These are phyloP conservation scores for Spodoptera frugiperda DNA, from an alignment of 1,140 invertebrate genomes.

Conservation along the genomic window DNA sequence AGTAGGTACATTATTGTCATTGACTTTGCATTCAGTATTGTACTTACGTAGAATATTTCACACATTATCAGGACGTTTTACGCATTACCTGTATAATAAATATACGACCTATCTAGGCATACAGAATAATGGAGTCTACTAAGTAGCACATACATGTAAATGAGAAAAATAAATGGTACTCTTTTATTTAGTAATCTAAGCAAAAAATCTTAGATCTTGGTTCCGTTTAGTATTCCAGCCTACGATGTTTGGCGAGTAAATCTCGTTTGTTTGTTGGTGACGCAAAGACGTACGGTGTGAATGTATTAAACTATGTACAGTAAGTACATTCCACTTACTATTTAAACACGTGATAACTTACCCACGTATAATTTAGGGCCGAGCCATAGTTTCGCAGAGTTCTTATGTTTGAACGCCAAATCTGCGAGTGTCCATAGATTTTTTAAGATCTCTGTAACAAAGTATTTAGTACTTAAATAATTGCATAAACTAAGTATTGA, in stretches of 20 bases:
- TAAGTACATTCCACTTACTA: conserved; percentile 8
- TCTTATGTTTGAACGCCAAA: conserved; percentile 65
- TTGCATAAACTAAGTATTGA: neutral
- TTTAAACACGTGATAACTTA: conserved; percentile 53
- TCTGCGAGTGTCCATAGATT: conserved; percentile 65
- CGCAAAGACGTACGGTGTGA: neutral
- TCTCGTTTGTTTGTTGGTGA: conserved; percentile 10
- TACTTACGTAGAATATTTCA: too few species aligned
- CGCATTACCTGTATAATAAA: too few species aligned
- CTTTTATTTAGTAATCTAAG: too few species aligned
- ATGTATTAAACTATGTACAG: neutral
- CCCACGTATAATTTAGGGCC: conserved; percentile 76
- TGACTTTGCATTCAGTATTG: too few species aligned
- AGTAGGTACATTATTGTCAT: too few species aligned
- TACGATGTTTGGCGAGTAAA: neutral
- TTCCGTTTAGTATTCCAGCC: neutral
- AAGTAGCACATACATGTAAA: too few species aligned
- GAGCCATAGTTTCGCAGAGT: conserved; percentile 72
- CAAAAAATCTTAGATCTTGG: neutral
- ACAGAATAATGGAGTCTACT: too few species aligned
- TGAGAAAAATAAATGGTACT: too few species aligned
- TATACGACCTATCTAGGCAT: too few species aligned
- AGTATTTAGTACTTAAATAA: neutral
- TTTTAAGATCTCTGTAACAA: conserved; percentile 69
- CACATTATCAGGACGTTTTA: too few species aligned